Evolutionary conservation across 2,113 vertebrate genomes (phyloP), one percentile per base, ranked within the genome.

Genomic region (Sorex fumeus): DNA sequence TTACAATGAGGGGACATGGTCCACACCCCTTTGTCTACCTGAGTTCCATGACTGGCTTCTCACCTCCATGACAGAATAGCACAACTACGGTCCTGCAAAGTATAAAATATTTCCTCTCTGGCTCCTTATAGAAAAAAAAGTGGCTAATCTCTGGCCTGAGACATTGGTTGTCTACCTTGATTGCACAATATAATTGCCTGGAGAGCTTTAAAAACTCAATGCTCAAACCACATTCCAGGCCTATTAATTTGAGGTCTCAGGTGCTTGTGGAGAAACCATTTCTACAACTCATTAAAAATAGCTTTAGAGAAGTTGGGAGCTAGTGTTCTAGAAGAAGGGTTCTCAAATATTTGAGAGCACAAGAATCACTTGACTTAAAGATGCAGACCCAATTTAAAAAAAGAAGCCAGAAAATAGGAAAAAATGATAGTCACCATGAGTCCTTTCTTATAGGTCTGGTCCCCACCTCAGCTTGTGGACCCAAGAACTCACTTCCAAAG

Each of bases 171-270:
- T 30, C 72, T 30, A 11, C 15, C n/a, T 75, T 71, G 30, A 5
- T 9, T n/a, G 8, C 30, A 47, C 25, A 5, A 64, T 87, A 81
- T 10, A 21, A 18, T 12, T 21, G 13, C 50, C 77, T 50, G 25
- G 16, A 16, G 8, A 87, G n/a, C 7, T 45, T 75, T 93, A 23
- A 47, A 91, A 86, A 70, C 62, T 30, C 0, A 23, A 23, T 4
- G 2, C 40, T 36, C 11, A 74, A 28, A 18, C 18, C 28, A 67
- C 16, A 32, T 4, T 71, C 57, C 21, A 90, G 10, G 53, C 0
- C 57, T 21, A 43, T 47, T 86, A 23, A 91, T 80, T 89, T 47
- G 40, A 50, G 53, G 77, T 80, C 25, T 75, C 69, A 45, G 47
- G 30, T 64, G 23, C 23, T 7, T 7, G 27, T 64, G 62, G 27